These are phyloP conservation scores for Parnassius mnemosyne DNA, from an alignment of 2,888 invertebrate species.

Conservation along the genomic window DNA sequence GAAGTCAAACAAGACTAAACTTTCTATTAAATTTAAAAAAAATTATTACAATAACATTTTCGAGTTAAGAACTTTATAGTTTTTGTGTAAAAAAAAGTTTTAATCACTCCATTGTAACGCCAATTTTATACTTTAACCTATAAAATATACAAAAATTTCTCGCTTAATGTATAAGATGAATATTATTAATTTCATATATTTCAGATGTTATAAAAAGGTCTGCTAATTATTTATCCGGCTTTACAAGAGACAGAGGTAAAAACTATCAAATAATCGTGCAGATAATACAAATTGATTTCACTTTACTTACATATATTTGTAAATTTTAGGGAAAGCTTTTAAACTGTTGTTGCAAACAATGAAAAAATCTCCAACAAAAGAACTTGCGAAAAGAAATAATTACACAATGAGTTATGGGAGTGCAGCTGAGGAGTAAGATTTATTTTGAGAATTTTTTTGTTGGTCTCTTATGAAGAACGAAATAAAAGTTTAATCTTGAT, in stretches of 20 bases:
- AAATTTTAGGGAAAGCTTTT: conserved; percentile 46
- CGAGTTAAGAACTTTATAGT: too few species aligned
- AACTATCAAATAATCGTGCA: background rate
- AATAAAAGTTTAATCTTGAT: background rate
- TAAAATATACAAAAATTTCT: too few species aligned
- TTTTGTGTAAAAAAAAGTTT: too few species aligned
- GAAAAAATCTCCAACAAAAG: conserved; percentile 45
- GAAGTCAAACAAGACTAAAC: too few species aligned
- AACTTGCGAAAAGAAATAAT: conserved; percentile 43
- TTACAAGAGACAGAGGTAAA: conserved; percentile 57
- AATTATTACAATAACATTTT: too few species aligned
- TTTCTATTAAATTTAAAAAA: too few species aligned
- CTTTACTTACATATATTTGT: too few species aligned
- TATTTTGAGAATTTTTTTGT: too few species aligned
- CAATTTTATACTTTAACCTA: too few species aligned
- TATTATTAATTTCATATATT: conserved; percentile 31
- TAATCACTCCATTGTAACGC: too few species aligned
- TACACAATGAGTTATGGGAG: conserved; percentile 49
- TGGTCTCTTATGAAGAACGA: background rate
- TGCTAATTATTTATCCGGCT: conserved; percentile 56
- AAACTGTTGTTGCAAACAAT: conserved; percentile 47
- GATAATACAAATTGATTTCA: too few species aligned
- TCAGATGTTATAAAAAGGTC: conserved; percentile 51
- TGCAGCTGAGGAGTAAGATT: conserved; percentile 53
- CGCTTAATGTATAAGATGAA: too few species aligned